Evolutionary conservation across 2,797 vertebrate species (phyloP), one percentile per base, ranked within the genome.

Genomic region (Acrossocheilus wenchowensis): DNA sequence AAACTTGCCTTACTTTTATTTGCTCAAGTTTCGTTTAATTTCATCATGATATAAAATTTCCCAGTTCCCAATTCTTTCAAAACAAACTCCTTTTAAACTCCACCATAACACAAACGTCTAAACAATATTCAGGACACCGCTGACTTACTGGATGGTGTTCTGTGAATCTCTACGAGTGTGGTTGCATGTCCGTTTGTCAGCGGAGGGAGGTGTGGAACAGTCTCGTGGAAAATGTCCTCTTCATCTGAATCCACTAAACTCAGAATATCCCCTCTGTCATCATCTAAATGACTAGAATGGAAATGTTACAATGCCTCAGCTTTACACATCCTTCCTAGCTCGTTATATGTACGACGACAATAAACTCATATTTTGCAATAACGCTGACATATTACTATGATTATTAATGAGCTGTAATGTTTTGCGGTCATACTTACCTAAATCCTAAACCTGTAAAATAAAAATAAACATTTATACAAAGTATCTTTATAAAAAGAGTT

Each of bases 201-300:
- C 0, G 95, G 92, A n/a, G 95, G 95, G 68, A 96, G 93, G 60
- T 79, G 91, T 9, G 95, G 93, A 30, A 93, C 92, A 0, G 94
- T 1, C 1, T 93, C 93, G 0, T 91, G 92, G 52, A 95, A 93
- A 78, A 95, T 81, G 34, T 95, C 95, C 12, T 97, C 97, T 0
- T 97, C 97, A 34, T 99, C 98, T 0, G 97, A 98, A 36, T 99
- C 98, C 87, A 99, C 96, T 90, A 99, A 95, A 89, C 97, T 96
- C 68, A 99, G 86, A 78, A 98, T 90, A 26, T 98, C 95, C 14
- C 90, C 91, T 15, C 75, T 57, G 74, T 94, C 94, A 0, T 94
- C 92, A 1, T 92, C 92, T 77, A 91, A 66, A 66, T 36, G 90
- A 57, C 96, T 96, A 11, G 1, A 88, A 83, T 52, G 30, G 50